Base-by-base conservation (phyloP, 2,888 invertebrate species). In the Chymomyza amoena region DNA sequence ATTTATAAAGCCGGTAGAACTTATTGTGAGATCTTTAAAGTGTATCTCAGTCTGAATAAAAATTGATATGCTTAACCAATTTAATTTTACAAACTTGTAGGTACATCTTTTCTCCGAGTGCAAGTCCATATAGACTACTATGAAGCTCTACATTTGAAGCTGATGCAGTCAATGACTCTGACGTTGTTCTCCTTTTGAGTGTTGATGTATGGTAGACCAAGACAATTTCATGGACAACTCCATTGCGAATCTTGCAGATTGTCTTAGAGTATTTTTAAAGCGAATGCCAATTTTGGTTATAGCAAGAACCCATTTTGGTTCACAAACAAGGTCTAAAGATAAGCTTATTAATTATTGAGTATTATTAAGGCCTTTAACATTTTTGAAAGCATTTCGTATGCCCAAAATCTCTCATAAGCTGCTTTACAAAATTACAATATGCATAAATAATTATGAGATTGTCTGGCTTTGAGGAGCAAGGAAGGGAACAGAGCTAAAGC, bases 401-500 rank as follows among this genome's bases (percentile, higher is more conserved):
- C 32, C 45, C 25, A 7, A 60, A 45, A 50, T 59, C 32, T 39
- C 62, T 32, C 9, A 16, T 39, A 6, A 25, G 16, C 25, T 52
- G 60, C n/a, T 69, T 25, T 6, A 52, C 61, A 66, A 69, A 32
- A 54, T 52, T 61, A 10, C 66, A 69, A 69, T 52, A 61, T 67
- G 59, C 36, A n/a, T 45, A 57, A 69, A 57, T 66, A 72, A 60
- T 32, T 60, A 45, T 39, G 63, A 72, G 65, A 66, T 54, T 60
- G 45, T 57, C 64, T 61, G 52, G 52, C 16, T 54, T 13, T 60
- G 67, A 66, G 1, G 20, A 70, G 69, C 72, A 78, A 70, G 79
- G 70, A 78, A 70, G 79, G 70, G 70, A 61, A 57, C 69, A 79
- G 72, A 68, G 70, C 61, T 64, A 74, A 68, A 56, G 68, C 51